Evolutionary conservation across 1,140 invertebrate genomes (phyloP).

Genomic region (Propsilocerus akamusi): DNA sequence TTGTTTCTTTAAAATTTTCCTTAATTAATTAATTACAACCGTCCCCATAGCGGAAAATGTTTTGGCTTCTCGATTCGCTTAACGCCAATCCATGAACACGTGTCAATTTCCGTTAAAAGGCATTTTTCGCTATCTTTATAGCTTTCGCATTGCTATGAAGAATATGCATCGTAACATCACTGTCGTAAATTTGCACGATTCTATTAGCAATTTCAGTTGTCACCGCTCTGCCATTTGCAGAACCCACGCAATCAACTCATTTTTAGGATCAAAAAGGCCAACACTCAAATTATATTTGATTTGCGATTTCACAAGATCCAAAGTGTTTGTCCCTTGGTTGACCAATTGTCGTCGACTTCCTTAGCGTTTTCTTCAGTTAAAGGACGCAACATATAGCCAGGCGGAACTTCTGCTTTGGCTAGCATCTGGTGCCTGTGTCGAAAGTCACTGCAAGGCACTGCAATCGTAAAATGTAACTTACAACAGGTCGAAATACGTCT

Average conservation of each 20-base stretch:
- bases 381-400: background rate
- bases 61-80: background rate
- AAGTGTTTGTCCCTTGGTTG: background rate
- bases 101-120: background rate
- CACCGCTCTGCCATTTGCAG: background rate
- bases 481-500: background rate
- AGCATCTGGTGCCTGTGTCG: background rate
- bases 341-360: background rate
- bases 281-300: background rate
- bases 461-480: background rate
- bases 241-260: background rate
- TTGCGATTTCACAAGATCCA: background rate
- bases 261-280: background rate
- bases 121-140: background rate
- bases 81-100: background rate
- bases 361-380: background rate
- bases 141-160: background rate
- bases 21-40: background rate
- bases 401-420: background rate
- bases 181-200: background rate
- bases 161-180: background rate
- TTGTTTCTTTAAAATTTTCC: too few relatives aligned
- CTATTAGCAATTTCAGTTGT: background rate
- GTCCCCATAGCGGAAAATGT: background rate
- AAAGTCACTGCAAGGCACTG: background rate